A percentile compares a stretch with the other conserved stretches of the same genome.
phyloP scores from a whole-genome alignment of 2,888 invertebrate genomes.

The Dicyrtoma fusca region DNA sequence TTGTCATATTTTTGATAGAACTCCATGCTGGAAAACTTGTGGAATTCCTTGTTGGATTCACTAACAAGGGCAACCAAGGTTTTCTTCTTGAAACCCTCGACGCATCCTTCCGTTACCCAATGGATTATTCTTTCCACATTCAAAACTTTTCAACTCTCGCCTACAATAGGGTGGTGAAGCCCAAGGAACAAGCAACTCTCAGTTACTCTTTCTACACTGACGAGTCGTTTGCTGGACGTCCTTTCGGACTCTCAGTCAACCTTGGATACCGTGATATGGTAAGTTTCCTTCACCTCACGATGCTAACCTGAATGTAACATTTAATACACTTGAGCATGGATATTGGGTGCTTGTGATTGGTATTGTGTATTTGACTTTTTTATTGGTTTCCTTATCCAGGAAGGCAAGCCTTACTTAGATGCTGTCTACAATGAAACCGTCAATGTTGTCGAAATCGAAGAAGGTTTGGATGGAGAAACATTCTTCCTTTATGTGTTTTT shows the following conservation, averaged over 20 bases:
- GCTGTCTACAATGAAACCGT: conserved; percentile 98
- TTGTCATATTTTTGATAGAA: conserved; percentile 69
- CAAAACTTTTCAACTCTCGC: conserved; percentile 95
- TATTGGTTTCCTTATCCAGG: conserved; percentile 60
- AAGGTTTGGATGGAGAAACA: conserved; percentile 96
- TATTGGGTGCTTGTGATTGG: neutral
- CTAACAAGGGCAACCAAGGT: conserved; percentile 89
- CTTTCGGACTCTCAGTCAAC: conserved; percentile 92
- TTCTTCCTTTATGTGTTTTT: conserved; percentile 97
- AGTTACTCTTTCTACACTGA: conserved; percentile 93
- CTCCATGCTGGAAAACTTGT: conserved; percentile 89
- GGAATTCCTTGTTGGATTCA: conserved; percentile 94
- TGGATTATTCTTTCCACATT: conserved; percentile 97
- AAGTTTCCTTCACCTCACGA: conserved; percentile 54
- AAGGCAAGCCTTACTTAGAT: conserved; percentile 73
- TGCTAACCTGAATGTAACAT: neutral
- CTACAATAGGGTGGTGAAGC: conserved; percentile 84
- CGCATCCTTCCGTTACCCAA: conserved; percentile 91
- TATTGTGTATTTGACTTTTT: neutral
- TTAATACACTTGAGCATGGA: neutral
- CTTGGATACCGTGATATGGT: conserved; percentile 85
- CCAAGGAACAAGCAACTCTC: conserved; percentile 90
- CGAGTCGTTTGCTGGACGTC: conserved; percentile 95
- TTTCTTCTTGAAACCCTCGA: conserved; percentile 91
- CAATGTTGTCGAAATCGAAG: conserved; percentile 92